Evolutionary conservation across 2,888 invertebrate species (phyloP).

Genomic region (Carpatolechia fugitivella): DNA sequence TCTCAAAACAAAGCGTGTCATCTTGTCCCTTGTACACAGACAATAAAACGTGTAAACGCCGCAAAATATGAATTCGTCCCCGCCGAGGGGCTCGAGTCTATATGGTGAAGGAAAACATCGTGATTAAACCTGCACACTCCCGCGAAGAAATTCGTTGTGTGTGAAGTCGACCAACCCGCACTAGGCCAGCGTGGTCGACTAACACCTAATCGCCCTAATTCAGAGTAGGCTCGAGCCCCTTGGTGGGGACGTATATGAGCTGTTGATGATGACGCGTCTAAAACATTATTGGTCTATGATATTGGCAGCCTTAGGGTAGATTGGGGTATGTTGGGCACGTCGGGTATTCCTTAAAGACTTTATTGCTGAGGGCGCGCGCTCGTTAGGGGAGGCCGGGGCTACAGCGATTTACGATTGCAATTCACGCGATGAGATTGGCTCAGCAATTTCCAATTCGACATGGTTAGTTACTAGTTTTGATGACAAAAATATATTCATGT

Average conservation of each 20-base stretch:
- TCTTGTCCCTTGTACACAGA: not conserved
- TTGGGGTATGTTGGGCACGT: conserved; percentile 6
- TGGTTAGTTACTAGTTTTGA: not conserved
- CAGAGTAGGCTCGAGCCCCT: too few relatives aligned
- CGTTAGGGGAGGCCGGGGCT: not conserved
- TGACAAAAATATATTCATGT: not conserved
- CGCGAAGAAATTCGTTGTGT: too few relatives aligned
- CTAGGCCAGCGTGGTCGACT: too few relatives aligned
- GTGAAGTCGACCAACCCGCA: too few relatives aligned
- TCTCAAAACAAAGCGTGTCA: conserved; percentile 6
- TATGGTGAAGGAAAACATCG: too few relatives aligned
- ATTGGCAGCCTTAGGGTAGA: not conserved
- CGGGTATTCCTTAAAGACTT: conserved; percentile 20
- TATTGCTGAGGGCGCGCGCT: conserved; percentile 16
- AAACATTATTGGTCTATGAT: not conserved
- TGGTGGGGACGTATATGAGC: too few relatives aligned
- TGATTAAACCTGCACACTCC: too few relatives aligned
- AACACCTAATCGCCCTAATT: too few relatives aligned
- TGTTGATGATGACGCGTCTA: not conserved
- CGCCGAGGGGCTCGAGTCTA: too few relatives aligned
- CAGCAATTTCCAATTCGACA: not conserved
- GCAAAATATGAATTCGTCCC: too few relatives aligned
- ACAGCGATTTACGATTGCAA: conserved; percentile 5
- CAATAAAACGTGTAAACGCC: not conserved
- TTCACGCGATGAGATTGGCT: conserved; percentile 6